Evolutionary conservation across 2,113 vertebrate species (phyloP).

Genomic region (Holacanthus passer): DNA sequence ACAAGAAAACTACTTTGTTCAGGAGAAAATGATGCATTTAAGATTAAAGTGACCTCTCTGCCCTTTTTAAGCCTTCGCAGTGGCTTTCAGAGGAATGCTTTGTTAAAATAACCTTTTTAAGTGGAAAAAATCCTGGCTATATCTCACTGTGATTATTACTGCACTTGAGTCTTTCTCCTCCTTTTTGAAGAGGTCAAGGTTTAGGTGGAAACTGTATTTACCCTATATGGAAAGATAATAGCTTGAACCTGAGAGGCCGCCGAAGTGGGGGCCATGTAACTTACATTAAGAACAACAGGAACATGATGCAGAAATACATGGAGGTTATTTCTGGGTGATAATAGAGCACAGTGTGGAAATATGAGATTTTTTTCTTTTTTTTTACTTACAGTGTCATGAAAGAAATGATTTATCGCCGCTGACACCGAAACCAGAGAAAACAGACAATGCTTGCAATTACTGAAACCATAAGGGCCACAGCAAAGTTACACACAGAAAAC

Average conservation of each 20-base stretch:
- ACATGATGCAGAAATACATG: neutral
- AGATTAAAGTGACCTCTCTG: neutral
- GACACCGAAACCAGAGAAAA: neutral
- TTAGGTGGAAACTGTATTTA: neutral
- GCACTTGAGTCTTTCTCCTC: neutral
- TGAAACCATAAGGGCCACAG: neutral
- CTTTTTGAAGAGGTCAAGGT: neutral
- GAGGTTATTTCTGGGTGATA: neutral
- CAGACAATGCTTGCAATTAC: neutral
- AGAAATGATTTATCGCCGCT: neutral
- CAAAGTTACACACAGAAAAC: neutral
- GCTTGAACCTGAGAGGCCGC: neutral
- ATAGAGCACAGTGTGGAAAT: neutral
- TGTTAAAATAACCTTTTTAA: neutral
- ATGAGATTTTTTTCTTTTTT: neutral
- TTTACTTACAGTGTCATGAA: neutral
- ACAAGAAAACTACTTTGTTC: neutral
- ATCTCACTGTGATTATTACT: neutral
- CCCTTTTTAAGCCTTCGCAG: neutral
- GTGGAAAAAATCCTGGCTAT: neutral
- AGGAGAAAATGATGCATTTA: neutral
- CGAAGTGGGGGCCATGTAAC: neutral
- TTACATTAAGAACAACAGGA: neutral
- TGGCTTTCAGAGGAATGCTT: neutral
- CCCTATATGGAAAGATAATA: neutral